Conservation (phyloP, 2,113 vertebrate genomes). For the Halcyon malimbica region DNA sequence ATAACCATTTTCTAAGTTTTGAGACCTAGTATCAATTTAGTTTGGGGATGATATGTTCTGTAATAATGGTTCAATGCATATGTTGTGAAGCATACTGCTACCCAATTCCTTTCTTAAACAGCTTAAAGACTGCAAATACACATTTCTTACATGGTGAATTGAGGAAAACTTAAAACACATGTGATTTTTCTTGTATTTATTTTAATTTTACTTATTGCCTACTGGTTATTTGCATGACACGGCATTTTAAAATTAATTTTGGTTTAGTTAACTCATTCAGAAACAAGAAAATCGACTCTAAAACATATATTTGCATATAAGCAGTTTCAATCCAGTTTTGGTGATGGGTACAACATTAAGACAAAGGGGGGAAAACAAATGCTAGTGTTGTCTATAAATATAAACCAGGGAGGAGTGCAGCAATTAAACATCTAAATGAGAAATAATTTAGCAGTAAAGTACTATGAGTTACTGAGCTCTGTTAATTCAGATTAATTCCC, state of each 20-base stretch:
- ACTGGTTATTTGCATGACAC: background rate
- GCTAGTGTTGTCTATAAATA: background rate
- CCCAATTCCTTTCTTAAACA: background rate
- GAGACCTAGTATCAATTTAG: background rate
- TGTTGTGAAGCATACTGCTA: background rate
- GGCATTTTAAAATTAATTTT: background rate
- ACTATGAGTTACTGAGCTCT: background rate
- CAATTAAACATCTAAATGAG: background rate
- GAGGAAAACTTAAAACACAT: background rate
- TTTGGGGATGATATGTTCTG: background rate
- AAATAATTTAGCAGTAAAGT: background rate
- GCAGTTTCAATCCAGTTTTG: background rate
- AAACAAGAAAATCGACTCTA: background rate
- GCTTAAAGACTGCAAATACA: background rate
- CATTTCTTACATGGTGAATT: background rate
- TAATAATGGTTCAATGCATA: background rate
- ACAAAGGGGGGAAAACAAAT: background rate
- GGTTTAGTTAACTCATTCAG: background rate
- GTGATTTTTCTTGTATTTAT: background rate
- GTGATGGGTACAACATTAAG: background rate
- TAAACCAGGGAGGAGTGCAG: background rate
- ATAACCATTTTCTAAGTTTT: background rate
- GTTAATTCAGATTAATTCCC: background rate
- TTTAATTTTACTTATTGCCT: background rate
- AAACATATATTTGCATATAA: background rate